These are phyloP conservation scores for Carcinoscorpius rotundicauda DNA, from an alignment of 1,140 invertebrate species.

Conservation along the genomic window DNA sequence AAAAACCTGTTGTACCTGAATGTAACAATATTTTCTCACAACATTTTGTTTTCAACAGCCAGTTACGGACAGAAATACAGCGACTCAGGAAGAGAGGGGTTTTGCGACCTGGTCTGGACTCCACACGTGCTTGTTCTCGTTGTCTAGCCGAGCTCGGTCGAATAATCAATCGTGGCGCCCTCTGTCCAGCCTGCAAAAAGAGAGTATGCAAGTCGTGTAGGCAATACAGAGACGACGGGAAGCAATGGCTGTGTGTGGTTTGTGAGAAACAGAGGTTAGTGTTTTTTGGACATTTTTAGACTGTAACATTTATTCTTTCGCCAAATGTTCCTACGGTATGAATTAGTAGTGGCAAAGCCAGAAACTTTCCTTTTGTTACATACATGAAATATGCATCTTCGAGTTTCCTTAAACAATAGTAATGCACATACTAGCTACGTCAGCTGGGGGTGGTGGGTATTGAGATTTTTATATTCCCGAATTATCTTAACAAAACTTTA, in stretches of 20 bases:
- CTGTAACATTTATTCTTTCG: too few species aligned
- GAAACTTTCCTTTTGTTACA: too few species aligned
- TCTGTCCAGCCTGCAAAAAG: slow-evolving; percentile 51
- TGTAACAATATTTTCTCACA: too few species aligned
- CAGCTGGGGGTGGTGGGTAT: too few species aligned
- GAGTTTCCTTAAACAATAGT: too few species aligned
- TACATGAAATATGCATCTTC: too few species aligned
- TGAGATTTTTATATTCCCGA: too few species aligned
- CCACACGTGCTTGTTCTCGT: slow-evolving; percentile 46
- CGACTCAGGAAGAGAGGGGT: slow-evolving; percentile 21
- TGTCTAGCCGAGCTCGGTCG: slow-evolving; percentile 54
- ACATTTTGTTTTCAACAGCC: slow-evolving; percentile 13
- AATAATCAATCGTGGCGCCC: slow-evolving; percentile 58
- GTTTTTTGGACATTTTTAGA: slow-evolving; percentile 4
- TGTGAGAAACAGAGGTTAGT: slow-evolving; percentile 64
- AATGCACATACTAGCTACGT: too few species aligned
- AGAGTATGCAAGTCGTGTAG: slow-evolving; percentile 60
- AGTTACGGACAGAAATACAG: slow-evolving; percentile 21
- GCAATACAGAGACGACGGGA: slow-evolving; percentile 27
- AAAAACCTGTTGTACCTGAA: too few species aligned
- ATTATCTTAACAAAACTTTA: too few species aligned
- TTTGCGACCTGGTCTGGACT: slow-evolving; percentile 20
- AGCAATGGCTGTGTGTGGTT: slow-evolving; percentile 58
- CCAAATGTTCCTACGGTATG: too few species aligned
- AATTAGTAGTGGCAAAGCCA: too few species aligned